Conservation (phyloP, 2,113 vertebrate genomes). For the Erpornis zantholeuca region DNA sequence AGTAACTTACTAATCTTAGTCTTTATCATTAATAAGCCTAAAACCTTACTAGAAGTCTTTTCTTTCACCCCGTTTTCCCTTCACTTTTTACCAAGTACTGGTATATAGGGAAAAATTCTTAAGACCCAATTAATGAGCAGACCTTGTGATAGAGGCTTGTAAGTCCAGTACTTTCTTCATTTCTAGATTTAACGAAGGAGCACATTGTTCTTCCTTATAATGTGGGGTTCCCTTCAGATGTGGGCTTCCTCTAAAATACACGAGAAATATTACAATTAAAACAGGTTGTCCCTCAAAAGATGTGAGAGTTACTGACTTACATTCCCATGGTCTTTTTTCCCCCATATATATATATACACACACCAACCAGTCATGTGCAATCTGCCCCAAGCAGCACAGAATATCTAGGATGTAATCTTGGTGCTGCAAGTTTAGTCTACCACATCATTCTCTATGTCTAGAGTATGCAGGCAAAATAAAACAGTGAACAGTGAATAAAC, state of each 20-base stretch:
- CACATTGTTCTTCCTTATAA: slow-evolving; percentile 96
- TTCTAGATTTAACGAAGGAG: slow-evolving; percentile 89
- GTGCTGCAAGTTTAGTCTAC: neutral
- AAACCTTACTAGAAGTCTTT: neutral
- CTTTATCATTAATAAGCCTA: neutral
- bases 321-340: accelerated
- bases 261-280: neutral
- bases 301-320: accelerated
- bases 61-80: neutral
- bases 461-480: neutral
- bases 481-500: neutral
- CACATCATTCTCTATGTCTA: neutral
- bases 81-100: neutral
- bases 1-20: neutral
- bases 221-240: slow-evolving; percentile 89
- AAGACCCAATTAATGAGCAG: neutral
- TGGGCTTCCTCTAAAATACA: slow-evolving; percentile 83
- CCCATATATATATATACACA: accelerated
- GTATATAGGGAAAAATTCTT: neutral
- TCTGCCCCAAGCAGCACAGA: neutral
- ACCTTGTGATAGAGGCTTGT: slow-evolving; percentile 95
- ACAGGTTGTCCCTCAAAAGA: neutral
- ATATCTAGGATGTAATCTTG: neutral
- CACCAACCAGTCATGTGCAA: accelerated
- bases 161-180: slow-evolving; percentile 94